These are phyloP conservation scores for Halichoerus grypus DNA, from an alignment of 2,113 vertebrate genomes.

Conservation along the genomic window DNA sequence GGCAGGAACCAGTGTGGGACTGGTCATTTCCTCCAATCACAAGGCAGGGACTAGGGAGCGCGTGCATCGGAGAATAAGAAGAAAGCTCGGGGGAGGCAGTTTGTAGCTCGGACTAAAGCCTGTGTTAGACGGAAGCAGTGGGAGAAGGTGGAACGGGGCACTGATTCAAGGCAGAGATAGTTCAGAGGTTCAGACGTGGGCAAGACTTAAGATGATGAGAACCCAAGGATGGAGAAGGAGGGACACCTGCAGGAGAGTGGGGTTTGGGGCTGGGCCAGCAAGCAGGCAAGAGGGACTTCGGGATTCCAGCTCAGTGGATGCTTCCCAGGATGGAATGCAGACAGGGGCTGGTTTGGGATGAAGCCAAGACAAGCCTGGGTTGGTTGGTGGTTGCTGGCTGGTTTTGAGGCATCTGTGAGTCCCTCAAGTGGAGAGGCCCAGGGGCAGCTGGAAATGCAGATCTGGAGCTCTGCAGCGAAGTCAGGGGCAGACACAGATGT, in stretches of 20 bases:
- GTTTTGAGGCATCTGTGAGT: neutral
- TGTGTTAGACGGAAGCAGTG: rapidly evolving
- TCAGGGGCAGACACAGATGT: rapidly evolving
- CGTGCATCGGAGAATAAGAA: neutral
- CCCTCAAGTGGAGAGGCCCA: neutral
- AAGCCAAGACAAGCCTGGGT: neutral
- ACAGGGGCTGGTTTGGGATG: too few species aligned
- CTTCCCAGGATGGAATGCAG: neutral
- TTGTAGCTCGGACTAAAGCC: rapidly evolving
- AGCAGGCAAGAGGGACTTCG: neutral
- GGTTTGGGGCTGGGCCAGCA: too few species aligned
- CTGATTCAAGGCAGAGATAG: rapidly evolving
- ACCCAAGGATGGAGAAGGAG: neutral
- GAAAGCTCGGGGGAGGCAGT: rapidly evolving
- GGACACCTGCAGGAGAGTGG: neutral
- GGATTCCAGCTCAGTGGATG: too few species aligned
- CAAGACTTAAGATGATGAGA: neutral
- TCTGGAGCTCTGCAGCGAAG: neutral
- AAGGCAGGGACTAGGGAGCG: rapidly evolving
- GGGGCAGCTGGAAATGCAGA: neutral
- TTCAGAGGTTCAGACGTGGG: neutral
- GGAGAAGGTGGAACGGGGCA: neutral
- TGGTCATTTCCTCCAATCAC: neutral
- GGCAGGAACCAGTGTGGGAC: neutral
- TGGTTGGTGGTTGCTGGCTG: neutral